phyloP scores from a whole-genome alignment of 2,888 invertebrate genomes.

The Parnassius mnemosyne region DNA sequence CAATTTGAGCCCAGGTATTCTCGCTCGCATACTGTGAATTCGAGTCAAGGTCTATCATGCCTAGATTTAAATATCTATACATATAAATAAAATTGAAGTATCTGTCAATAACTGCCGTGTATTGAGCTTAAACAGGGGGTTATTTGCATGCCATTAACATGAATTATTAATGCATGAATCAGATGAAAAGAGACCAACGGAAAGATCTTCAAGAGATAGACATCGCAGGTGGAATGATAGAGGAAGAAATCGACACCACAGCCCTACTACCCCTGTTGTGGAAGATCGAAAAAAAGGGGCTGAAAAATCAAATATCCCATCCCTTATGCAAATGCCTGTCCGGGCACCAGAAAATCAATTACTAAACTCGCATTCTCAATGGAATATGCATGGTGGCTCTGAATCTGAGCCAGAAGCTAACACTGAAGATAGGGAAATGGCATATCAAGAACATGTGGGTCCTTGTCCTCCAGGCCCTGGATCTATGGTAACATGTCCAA shows the following conservation, averaged over 20 bases:
- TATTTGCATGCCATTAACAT: too few species aligned
- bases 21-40: too few species aligned
- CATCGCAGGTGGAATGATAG: conserved; percentile 62
- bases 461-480: conserved; percentile 35
- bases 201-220: too few species aligned
- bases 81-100: too few species aligned
- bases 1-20: too few species aligned
- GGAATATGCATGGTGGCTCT: conserved; percentile 42
- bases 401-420: conserved; percentile 47
- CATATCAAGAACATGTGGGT: conserved; percentile 10
- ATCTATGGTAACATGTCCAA: conserved; percentile 32
- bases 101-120: too few species aligned
- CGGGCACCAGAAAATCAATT: conserved; percentile 52
- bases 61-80: too few species aligned
- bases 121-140: too few species aligned
- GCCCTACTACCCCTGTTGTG: conserved; percentile 51
- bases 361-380: conserved; percentile 47
- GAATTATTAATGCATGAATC: too few species aligned
- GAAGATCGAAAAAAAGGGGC: conserved; percentile 55
- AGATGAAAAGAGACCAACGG: too few species aligned
- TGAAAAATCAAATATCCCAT: conserved; percentile 52
- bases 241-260: conserved; percentile 50
- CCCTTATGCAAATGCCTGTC: conserved; percentile 65
- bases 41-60: too few species aligned
- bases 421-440: conserved; percentile 34